Conservation (phyloP, 2,888 invertebrate species). For the Drosophila trichaetosa region DNA sequence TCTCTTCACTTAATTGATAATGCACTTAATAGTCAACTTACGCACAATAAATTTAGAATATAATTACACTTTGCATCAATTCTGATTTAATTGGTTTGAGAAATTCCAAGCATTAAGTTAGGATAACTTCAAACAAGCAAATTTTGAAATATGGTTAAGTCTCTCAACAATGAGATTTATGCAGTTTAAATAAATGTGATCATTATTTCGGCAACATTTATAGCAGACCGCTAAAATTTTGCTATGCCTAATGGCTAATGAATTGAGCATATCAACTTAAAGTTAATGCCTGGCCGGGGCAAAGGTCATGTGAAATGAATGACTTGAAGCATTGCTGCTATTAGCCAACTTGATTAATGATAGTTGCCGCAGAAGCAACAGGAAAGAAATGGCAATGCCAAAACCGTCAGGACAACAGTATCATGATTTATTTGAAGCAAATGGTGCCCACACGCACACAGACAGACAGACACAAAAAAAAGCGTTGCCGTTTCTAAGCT, state of each 20-base stretch:
- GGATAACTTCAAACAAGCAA: neutral
- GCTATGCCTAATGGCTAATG: slow-evolving; percentile 27
- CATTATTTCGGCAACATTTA: slow-evolving; percentile 15
- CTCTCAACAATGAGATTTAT: neutral
- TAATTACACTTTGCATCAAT: slow-evolving; percentile 11
- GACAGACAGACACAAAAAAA: neutral
- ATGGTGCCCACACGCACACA: slow-evolving; percentile 23
- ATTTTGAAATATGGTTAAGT: neutral
- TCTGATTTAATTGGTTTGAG: slow-evolving; percentile 8
- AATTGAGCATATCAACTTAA: slow-evolving; percentile 46
- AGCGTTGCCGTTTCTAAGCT: slow-evolving; percentile 24
- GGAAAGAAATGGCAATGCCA: slow-evolving; percentile 51
- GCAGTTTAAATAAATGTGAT: slow-evolving; percentile 10
- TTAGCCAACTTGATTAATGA: slow-evolving; percentile 64
- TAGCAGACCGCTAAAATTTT: slow-evolving; percentile 28
- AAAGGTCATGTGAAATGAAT: slow-evolving; percentile 45
- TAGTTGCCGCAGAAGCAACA: slow-evolving; percentile 41
- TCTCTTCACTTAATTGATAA: slow-evolving; percentile 16
- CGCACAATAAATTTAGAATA: slow-evolving; percentile 13
- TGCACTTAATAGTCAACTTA: slow-evolving; percentile 13
- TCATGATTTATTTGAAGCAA: slow-evolving; percentile 62
- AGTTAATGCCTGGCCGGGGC: slow-evolving; percentile 28
- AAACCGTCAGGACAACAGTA: slow-evolving; percentile 49
- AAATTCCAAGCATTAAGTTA: neutral
- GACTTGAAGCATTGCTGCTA: slow-evolving; percentile 39